phyloP scores from a whole-genome alignment of 2,797 vertebrate species.

The Anas capensis region DNA sequence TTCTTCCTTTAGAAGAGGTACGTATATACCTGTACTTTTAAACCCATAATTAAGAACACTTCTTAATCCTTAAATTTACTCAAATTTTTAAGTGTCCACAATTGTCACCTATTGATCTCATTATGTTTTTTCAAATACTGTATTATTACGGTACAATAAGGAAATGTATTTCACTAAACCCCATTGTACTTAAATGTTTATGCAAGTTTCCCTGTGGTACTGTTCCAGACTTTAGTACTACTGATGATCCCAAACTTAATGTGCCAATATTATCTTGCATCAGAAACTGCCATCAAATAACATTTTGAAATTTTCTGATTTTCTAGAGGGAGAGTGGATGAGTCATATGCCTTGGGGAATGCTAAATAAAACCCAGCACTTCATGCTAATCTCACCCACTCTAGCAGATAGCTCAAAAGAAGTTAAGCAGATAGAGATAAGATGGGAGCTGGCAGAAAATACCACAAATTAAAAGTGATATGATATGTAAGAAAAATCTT shows the following conservation, averaged over 20 bases:
- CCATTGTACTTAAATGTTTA: neutral
- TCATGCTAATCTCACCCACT: conserved; percentile 36
- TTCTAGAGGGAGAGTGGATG: neutral
- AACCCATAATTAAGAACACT: neutral
- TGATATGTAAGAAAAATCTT: neutral
- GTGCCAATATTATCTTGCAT: neutral
- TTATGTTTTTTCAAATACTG: neutral
- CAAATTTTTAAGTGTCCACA: neutral
- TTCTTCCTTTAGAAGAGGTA: neutral
- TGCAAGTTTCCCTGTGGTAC: neutral
- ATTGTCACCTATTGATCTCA: neutral
- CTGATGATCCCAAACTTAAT: neutral
- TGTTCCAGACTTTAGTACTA: neutral
- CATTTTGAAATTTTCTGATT: conserved; percentile 2
- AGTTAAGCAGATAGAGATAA: neutral
- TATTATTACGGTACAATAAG: neutral
- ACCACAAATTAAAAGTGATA: neutral
- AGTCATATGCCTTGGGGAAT: conserved; percentile 33
- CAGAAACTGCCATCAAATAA: neutral
- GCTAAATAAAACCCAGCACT: conserved; percentile 52
- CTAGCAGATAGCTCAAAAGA: conserved; percentile 31
- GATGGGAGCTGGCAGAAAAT: conserved; percentile 32
- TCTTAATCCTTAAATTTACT: neutral
- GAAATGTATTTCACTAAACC: neutral
- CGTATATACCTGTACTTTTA: neutral